phyloP scores from a whole-genome alignment of 2,888 invertebrate species.

The Epistrophe grossulariae region DNA sequence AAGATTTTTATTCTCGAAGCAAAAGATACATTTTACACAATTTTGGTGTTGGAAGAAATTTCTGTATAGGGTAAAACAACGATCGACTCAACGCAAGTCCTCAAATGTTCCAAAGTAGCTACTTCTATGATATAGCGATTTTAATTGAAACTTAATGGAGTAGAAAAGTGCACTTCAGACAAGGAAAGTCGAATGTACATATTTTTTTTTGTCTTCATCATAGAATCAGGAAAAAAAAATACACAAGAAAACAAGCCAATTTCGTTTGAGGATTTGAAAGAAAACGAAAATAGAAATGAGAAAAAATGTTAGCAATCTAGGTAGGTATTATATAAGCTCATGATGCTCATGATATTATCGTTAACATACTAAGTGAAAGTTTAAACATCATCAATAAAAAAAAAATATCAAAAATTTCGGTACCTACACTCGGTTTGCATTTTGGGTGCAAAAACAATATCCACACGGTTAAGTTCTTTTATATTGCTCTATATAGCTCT shows the following conservation, averaged over 20 bases:
- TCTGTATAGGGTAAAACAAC: background rate
- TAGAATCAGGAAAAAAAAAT: slow-evolving; percentile 11
- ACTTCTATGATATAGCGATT: slow-evolving; percentile 60
- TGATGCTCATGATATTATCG: slow-evolving; percentile 8
- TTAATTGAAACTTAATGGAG: slow-evolving; percentile 72
- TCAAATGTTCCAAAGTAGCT: slow-evolving; percentile 43
- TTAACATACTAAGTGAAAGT: slow-evolving; percentile 51
- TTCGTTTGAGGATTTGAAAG: background rate
- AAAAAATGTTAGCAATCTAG: slow-evolving; percentile 20
- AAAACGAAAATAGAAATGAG: slow-evolving; percentile 10
- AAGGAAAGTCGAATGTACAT: slow-evolving; percentile 30
- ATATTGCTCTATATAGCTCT: background rate
- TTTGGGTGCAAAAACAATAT: slow-evolving; percentile 33
- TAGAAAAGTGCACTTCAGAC: slow-evolving; percentile 68
- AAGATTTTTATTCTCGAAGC: background rate
- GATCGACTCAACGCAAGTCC: background rate
- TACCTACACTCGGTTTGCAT: slow-evolving; percentile 36
- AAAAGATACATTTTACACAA: slow-evolving; percentile 21
- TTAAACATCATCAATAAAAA: slow-evolving; percentile 58
- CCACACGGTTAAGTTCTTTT: background rate
- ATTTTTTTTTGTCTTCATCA: background rate
- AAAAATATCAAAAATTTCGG: slow-evolving; percentile 45
- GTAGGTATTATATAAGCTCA: slow-evolving; percentile 9
- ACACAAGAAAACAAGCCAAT: slow-evolving; percentile 20
- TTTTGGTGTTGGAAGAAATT: slow-evolving; percentile 13